Evolutionary conservation across 92 coral and sea anemone genomes (phyloP), one percentile per base, ranked within the genome.

Genomic region (Zoanthus sansibaricus): DNA sequence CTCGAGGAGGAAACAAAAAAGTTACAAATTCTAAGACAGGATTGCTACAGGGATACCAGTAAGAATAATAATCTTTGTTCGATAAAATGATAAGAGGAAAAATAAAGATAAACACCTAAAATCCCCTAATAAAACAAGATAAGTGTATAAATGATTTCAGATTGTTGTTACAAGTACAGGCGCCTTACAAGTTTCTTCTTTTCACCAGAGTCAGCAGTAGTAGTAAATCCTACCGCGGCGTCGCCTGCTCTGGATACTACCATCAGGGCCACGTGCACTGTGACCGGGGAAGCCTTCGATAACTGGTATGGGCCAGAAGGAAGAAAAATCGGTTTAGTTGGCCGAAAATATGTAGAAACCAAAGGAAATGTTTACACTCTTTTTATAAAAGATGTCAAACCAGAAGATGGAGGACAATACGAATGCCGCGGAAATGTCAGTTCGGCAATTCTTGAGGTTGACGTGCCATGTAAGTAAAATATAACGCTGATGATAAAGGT

Each of bases 151-250:
- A 33, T 3, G 2, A 33, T 33, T 33, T 33, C 2, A 33, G 2
- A 33, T 33, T 33, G 42, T 33, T 33, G 42, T 33, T 33, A 3
- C 42, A 33, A 33, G 42, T 33, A 33, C 42, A 33, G 42, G 2
- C 42, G 42, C 3, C 3, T 33, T 33, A 33, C 58, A 74, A 5
- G 31, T n/a, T 6, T 74, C 30, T 3, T 17, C 54, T 17, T 58
- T 42, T 78, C 72, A 13, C 14, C 75, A 79, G 84, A 79, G 45
- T 13, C 84, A 13, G 9, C 61, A 62, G 75, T 79, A 44, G 84
- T 45, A 3, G 10, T 68, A 11, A 4, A 0, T 0, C 59, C 45
- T 2, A 0, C 5, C 7, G 11, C 5, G 5, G 25, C 21, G 1
- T 61, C 84, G 2, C 59, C 61, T 32, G 2, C 42, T 5, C 46